Evolutionary conservation across 2,888 invertebrate genomes (phyloP), one percentile per base, ranked within the genome.

Genomic region (Tridacna crocea): DNA sequence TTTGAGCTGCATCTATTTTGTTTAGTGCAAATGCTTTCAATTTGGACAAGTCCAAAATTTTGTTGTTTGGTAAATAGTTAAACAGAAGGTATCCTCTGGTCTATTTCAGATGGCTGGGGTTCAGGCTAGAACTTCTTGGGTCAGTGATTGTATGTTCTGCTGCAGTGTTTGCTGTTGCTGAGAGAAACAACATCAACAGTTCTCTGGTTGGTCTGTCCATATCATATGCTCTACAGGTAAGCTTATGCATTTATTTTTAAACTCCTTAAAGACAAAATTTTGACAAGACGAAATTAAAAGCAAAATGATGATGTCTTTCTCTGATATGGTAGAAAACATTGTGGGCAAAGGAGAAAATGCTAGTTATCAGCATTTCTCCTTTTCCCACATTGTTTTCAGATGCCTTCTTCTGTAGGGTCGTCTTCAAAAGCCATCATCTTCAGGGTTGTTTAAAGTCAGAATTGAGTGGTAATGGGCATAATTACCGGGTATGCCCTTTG

Each of bases 191-290:
- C 13, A 85, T 94, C 36, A 89, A 80, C 75, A 92, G 92, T 0
- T 91, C 93, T 8, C 75, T 94, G 13, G 93, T 94, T 8, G 94
- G 94, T 10, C 90, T 94, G 24, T 92, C 94, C 10, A 89, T 94
- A 60, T 91, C 93, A 2, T 94, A 94, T 85, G 94, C 94, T 19
- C 80, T 94, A 65, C 91, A 93, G 91, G 93, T 92, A 78, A 98
- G 97, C 27, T 24, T 11, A 51, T 13, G 15, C 51, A 51, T 51
- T 51, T 51, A 13, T n/a, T n/a, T n/a, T n/a, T n/a, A n/a, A n/a
- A n/a, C n/a, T n/a, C n/a, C n/a, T n/a, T n/a, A n/a, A n/a, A n/a
- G n/a, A n/a, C n/a, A n/a, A n/a, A n/a, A n/a, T n/a, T n/a, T n/a
- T n/a, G n/a, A n/a, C n/a, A n/a, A n/a, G n/a, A n/a, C n/a, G n/a